Evolutionary conservation across 2,888 invertebrate genomes (phyloP).

Genomic region (Metalampra italica): DNA sequence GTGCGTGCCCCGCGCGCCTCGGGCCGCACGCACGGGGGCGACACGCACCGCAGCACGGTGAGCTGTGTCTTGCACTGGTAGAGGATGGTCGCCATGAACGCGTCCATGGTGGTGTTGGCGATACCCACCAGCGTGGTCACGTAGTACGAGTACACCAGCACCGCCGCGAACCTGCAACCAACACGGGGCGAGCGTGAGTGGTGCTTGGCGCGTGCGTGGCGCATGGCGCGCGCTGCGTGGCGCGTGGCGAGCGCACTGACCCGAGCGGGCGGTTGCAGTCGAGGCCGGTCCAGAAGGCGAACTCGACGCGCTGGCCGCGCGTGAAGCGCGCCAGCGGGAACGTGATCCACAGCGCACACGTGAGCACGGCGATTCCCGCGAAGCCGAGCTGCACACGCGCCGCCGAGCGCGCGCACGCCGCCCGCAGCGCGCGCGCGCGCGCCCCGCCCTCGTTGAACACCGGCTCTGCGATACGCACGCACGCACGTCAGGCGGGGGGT

Average conservation of each 20-base stretch:
- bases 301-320: conserved; percentile 33
- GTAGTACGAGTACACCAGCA: conserved; percentile 57
- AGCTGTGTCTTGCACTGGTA: conserved; percentile 58
- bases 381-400: conserved; percentile 17
- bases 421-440: conserved; percentile 16
- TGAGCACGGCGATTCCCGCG: conserved; percentile 47
- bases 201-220: neutral
- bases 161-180: conserved; percentile 45
- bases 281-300: conserved; percentile 31
- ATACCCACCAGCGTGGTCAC: conserved; percentile 63
- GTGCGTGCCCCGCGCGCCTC: too few relatives aligned
- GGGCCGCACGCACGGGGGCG: too few relatives aligned
- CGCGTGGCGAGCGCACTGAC: conserved; percentile 15
- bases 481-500: neutral
- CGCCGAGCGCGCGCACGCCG: conserved; percentile 21
- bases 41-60: conserved; percentile 55
- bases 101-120: conserved; percentile 72
- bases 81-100: conserved; percentile 60
- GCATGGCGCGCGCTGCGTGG: too few relatives aligned
- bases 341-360: conserved; percentile 54
- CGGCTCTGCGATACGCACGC: neutral
- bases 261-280: conserved; percentile 20
- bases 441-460: conserved; percentile 11
- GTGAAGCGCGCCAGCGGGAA: conserved; percentile 37
- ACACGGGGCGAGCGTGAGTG: neutral